Conservation (phyloP, 37 sponge, comb jelly and placozoan species). For the Agelas oroides region DNA sequence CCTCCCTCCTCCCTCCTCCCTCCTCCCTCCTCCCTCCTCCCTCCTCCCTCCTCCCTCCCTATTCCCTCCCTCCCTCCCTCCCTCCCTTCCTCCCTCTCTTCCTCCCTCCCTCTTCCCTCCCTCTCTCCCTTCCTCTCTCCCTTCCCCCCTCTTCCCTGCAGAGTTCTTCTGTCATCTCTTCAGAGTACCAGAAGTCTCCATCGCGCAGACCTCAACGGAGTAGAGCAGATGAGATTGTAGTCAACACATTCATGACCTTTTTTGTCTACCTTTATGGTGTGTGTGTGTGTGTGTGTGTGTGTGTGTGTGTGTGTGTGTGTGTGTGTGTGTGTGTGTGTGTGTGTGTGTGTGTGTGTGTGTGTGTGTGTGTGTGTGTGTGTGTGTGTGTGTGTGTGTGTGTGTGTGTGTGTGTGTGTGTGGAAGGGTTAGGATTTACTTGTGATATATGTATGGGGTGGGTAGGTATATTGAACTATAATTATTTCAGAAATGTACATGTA, state of each 20-base stretch:
- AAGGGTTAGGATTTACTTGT: no score
- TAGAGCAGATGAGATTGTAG: conserved; percentile 58
- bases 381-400: conserved; percentile 35
- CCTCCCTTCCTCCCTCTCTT: no score
- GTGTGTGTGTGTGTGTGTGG: no score
- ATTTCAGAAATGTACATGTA: no score
- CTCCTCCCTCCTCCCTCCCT: no score
- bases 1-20: no score
- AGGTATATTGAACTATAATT: no score
- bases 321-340: conserved; percentile 40
- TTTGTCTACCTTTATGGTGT: conserved; percentile 71
- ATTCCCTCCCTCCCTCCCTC: no score
- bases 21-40: no score
- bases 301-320: conserved; percentile 31
- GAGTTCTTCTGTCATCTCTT: conserved; percentile 27
- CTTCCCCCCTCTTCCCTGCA: not conserved
- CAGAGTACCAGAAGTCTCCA: conserved; percentile 40
- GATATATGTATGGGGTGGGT: no score
- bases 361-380: conserved; percentile 39
- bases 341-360: conserved; percentile 34
- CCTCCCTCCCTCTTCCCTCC: no score
- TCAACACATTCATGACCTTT: conserved; percentile 71
- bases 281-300: conserved; percentile 35
- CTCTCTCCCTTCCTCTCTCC: no score
- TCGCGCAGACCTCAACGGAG: not conserved